A percentile compares a stretch with the other conserved stretches of the same genome.
These are phyloP conservation scores for Neopipo cinnamomea DNA, from an alignment of 2,113 vertebrate species.

Conservation along the genomic window DNA sequence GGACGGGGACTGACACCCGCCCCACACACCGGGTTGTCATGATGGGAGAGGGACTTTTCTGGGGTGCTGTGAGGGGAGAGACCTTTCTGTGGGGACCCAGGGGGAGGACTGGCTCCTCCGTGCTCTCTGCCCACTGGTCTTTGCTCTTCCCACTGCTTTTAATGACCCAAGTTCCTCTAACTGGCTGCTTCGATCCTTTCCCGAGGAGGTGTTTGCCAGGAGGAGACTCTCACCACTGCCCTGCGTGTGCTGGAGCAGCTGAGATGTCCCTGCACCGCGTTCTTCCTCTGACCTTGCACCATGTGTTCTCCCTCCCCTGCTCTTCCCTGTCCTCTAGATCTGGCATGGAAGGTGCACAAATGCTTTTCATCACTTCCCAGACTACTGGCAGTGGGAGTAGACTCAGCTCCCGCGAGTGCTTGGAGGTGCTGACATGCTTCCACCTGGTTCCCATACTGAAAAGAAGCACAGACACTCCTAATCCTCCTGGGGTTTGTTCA, in stretches of 20 bases:
- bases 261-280: fast-evolving
- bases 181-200: not conserved
- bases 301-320: not conserved
- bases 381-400: not conserved
- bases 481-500: not conserved
- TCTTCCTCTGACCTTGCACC: conserved; percentile 15
- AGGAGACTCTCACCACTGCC: fast-evolving
- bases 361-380: not conserved
- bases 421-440: not conserved
- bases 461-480: not conserved
- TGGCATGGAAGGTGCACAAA: not conserved
- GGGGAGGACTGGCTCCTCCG: too few species aligned
- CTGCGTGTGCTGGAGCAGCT: not conserved
- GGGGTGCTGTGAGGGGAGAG: not conserved
- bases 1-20: not conserved
- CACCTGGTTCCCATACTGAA: not conserved
- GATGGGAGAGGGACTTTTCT: not conserved
- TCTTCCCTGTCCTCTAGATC: not conserved
- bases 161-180: not conserved
- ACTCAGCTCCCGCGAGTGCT: fast-evolving
- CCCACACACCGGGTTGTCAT: fast-evolving
- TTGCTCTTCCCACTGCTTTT: not conserved
- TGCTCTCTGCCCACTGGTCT: not conserved
- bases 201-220: not conserved
- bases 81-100: not conserved